Percentiles rank a stretch among this genome's conserved stretches.
Conservation (phyloP, 2,888 invertebrate species). For the Acrocyrtus sp. region DNA sequence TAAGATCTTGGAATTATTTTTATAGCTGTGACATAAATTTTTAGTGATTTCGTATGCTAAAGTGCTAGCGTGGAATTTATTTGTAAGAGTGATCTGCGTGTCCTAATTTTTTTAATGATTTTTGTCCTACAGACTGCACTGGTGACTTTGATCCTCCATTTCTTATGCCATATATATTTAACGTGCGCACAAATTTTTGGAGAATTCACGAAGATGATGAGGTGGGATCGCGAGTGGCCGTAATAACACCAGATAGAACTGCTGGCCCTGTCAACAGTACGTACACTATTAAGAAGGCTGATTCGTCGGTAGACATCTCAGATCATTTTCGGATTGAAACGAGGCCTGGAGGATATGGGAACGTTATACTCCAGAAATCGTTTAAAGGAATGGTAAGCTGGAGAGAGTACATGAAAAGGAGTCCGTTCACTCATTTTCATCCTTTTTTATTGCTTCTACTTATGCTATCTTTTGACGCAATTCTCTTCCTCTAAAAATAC, state of each 20-base stretch:
- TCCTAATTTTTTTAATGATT: too few relatives aligned
- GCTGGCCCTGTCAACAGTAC: constrained; percentile 15
- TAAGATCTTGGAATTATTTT: too few relatives aligned
- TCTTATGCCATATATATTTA: constrained; percentile 21
- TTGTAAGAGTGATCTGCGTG: too few relatives aligned
- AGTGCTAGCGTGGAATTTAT: too few relatives aligned
- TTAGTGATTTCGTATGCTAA: too few relatives aligned
- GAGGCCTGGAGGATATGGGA: constrained; percentile 24
- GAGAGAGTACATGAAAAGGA: too few relatives aligned
- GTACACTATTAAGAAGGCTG: background rate
- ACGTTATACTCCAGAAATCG: constrained; percentile 31
- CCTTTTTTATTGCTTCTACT: background rate
- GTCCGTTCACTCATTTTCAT: background rate
- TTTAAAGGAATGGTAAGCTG: constrained; percentile 33
- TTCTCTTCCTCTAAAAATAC: too few relatives aligned
- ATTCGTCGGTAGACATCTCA: constrained; percentile 4
- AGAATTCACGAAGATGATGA: constrained; percentile 76
- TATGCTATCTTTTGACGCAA: too few relatives aligned
- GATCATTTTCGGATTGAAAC: constrained; percentile 34
- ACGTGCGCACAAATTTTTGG: constrained; percentile 69
- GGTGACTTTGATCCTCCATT: constrained; percentile 37
- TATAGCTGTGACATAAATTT: too few relatives aligned
- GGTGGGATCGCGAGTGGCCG: constrained; percentile 73
- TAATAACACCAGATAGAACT: constrained; percentile 67
- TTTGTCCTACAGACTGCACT: constrained; percentile 17